phyloP scores from a whole-genome alignment of 2,797 vertebrate genomes.

The Enteromius thamalakanensis region DNA sequence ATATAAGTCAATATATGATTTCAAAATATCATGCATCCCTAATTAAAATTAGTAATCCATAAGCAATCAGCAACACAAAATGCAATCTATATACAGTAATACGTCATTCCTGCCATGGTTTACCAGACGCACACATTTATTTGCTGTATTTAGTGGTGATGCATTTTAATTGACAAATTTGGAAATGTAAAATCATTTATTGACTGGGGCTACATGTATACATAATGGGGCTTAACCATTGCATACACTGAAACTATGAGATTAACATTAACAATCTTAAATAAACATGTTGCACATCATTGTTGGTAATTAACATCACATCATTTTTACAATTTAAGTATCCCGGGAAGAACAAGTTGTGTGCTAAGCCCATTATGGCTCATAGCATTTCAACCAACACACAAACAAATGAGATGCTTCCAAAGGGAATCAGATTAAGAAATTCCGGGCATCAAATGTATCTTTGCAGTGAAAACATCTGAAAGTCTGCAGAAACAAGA shows the following conservation, averaged over 20 bases:
- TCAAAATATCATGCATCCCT: not conserved
- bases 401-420: conserved; percentile 55
- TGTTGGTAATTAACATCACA: conserved; percentile 64
- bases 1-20: not conserved
- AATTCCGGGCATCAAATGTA: not conserved
- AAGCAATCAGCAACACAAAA: not conserved
- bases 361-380: conserved; percentile 40
- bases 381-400: conserved; percentile 28
- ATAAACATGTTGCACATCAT: conserved; percentile 66
- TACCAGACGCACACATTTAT: not conserved
- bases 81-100: not conserved
- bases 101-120: not conserved
- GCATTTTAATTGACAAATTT: conserved; percentile 43
- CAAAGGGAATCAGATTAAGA: conserved; percentile 57
- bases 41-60: not conserved
- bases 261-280: conserved; percentile 79
- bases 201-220: conserved; percentile 58
- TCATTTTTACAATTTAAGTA: conserved; percentile 43
- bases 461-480: conserved; percentile 35
- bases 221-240: conserved; percentile 67
- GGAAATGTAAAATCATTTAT: conserved; percentile 72
- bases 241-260: conserved; percentile 69
- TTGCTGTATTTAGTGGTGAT: not conserved
- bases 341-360: conserved; percentile 34
- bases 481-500: conserved; percentile 20